Base-by-base conservation (phyloP, 2,797 vertebrate genomes). In the Orientallactaga sibirica region DNA sequence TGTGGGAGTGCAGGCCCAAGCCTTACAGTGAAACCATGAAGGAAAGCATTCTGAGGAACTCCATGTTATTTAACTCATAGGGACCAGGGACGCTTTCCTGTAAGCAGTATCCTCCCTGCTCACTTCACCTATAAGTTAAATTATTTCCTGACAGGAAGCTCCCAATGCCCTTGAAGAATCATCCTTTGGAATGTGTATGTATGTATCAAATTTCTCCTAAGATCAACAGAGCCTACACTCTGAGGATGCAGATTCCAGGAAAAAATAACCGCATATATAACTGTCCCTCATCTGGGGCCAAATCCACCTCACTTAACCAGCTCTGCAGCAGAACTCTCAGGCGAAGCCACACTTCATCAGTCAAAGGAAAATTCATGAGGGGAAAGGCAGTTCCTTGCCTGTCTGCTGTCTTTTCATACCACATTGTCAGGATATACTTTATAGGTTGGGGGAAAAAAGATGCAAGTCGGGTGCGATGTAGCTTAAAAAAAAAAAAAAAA, bases 131-230 rank as follows among this genome's bases (percentile, higher is more conserved):
- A 27, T 43, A 95, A 77, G 84, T 64, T 68, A 75, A 37, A 43
- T 66, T 89, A 43, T 55, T 92, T 73, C 78, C 41, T 82, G 29
- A 20, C 11, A 91, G 7, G 37, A 95, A 92, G 73, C 2, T 88
- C 70, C 68, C 67, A 73, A 67, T 70, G 76, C 64, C 55, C 41
- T 80, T 92, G 88, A 75, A 89, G 55, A 92, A 61, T 29, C 6
- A 15, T 90, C 64, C 64, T 20, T 85, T 94, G 73, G 64, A 87
- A 91, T 19, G 48, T 64, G 52, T 91, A 75, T 92, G 41, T 87
- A 43, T 62, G 55, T 79, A 86, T 86, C 61, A 75, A 87, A 87
- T 92, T 93, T 93, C 77, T 92, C 92, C 66, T 88, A 37, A 95
- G 80, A 77, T 67, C 29, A 52, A 87, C 91, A 33, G 22, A 67